These are phyloP conservation scores for Apteryx owenii DNA, from an alignment of 2,113 vertebrate species.

Conservation along the genomic window DNA sequence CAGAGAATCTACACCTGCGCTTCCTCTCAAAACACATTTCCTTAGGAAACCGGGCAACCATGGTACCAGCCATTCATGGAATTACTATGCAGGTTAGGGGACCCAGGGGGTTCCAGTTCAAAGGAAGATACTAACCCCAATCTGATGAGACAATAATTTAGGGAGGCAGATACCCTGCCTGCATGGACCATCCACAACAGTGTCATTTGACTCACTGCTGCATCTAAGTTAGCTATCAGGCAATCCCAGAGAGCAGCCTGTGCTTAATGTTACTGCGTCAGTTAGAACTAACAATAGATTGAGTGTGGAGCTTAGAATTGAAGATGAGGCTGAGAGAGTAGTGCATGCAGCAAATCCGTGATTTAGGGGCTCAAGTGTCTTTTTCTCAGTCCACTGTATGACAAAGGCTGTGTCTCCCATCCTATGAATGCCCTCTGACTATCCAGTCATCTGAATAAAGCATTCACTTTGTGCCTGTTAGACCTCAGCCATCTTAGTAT, in stretches of 20 bases:
- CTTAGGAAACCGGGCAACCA: background rate
- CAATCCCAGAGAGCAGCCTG: background rate
- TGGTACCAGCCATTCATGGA: background rate
- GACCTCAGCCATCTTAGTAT: background rate
- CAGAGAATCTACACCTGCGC: background rate
- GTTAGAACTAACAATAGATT: background rate
- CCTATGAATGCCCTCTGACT: background rate
- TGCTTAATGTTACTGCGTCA: background rate
- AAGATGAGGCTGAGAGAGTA: background rate
- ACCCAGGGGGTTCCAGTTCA: background rate
- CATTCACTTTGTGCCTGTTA: background rate
- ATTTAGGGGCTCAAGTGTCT: background rate
- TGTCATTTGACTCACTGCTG: background rate
- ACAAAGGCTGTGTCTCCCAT: background rate
- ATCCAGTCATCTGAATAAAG: background rate
- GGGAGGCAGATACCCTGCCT: background rate
- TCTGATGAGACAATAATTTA: background rate
- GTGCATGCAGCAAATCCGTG: no score
- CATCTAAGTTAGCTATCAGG: background rate
- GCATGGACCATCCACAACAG: rapidly evolving
- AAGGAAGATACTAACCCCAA: background rate
- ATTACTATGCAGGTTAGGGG: background rate
- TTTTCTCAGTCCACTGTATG: background rate
- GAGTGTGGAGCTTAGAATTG: background rate
- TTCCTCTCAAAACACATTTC: background rate